These are phyloP conservation scores for Candoia aspera DNA, from an alignment of 2,113 vertebrate species.

Conservation along the genomic window DNA sequence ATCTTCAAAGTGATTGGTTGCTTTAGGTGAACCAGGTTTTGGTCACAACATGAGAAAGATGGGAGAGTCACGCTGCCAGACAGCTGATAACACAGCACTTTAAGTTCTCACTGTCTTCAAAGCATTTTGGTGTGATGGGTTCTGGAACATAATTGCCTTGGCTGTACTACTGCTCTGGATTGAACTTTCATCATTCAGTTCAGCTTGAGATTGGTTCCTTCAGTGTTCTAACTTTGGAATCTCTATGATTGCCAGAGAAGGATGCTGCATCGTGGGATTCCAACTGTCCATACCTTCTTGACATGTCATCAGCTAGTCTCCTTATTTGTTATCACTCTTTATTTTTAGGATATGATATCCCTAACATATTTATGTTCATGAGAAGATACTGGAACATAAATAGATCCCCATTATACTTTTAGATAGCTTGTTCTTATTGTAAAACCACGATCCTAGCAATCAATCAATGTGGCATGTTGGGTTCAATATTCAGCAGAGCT, in stretches of 20 bases:
- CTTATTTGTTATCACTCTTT: not conserved
- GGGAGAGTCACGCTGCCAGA: not conserved
- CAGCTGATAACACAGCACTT: not conserved
- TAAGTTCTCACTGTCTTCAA: not conserved
- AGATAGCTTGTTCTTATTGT: not conserved
- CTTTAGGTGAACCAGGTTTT: not conserved
- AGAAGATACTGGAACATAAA: not conserved
- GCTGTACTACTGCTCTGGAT: not conserved
- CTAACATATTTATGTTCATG: not conserved
- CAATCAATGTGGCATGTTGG: not conserved
- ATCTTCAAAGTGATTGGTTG: not conserved
- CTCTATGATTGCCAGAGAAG: not conserved
- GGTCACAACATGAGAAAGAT: not conserved
- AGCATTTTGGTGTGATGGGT: not conserved
- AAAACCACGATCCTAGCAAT: not conserved
- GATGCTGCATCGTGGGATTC: not conserved
- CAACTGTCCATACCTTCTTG: not conserved
- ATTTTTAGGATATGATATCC: not conserved
- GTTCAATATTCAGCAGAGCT: not conserved
- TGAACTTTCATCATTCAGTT: not conserved
- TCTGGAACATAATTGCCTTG: not conserved
- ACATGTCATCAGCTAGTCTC: not conserved
- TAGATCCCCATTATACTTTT: not conserved
- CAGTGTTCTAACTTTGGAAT: no score
- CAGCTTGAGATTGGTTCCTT: not conserved